Conservation (phyloP, 2,888 invertebrate species). For the Melinaea menophilus region DNA sequence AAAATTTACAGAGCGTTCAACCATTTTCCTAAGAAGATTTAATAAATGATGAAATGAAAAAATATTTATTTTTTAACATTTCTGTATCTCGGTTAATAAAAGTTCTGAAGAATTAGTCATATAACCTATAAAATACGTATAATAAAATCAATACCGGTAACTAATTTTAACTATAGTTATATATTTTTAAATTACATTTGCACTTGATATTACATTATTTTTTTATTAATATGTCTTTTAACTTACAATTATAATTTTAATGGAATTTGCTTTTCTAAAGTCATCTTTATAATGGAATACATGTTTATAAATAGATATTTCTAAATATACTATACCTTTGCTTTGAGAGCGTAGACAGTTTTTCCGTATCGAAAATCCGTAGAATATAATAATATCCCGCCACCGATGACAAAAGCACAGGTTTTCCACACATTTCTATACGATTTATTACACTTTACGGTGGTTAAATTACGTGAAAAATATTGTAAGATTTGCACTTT, state of each 20-base stretch:
- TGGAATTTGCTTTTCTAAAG: background rate
- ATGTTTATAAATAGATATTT: conserved; percentile 24
- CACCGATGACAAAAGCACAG: conserved; percentile 67
- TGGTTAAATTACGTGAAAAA: conserved; percentile 56
- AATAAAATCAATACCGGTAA: no score
- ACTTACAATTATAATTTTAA: background rate
- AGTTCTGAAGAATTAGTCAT: no score
- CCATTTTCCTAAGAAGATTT: no score
- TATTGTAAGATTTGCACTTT: conserved; percentile 57
- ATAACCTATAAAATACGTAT: no score
- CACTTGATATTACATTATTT: no score
- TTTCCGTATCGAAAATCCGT: conserved; percentile 52
- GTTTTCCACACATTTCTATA: conserved; percentile 54
- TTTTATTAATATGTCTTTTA: background rate
- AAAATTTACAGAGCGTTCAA: no score
- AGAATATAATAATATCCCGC: conserved; percentile 61
- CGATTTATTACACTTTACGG: conserved; percentile 50
- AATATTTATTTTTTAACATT: no score
- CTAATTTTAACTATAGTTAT: no score
- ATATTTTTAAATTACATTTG: no score
- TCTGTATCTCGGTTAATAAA: no score
- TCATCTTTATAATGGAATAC: background rate
- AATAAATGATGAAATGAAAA: no score
- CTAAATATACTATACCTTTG: conserved; percentile 54
- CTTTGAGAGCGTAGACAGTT: conserved; percentile 70